These are phyloP conservation scores for Coremacera marginata DNA, from an alignment of 2,888 invertebrate genomes.

Conservation along the genomic window DNA sequence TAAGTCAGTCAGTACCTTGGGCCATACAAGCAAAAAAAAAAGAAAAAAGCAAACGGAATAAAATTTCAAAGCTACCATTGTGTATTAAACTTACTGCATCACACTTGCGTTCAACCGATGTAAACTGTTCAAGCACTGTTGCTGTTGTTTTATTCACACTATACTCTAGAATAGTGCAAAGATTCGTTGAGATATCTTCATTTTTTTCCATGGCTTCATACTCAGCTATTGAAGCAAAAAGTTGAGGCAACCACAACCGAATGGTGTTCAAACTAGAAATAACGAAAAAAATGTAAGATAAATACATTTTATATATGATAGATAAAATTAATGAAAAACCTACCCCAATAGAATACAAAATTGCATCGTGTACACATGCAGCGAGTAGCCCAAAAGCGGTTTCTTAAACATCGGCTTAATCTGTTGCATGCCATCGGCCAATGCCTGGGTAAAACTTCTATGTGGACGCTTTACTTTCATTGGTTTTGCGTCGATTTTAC, in stretches of 20 bases:
- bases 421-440: constrained; percentile 75
- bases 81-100: constrained; percentile 59
- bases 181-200: constrained; percentile 50
- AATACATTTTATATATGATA: background rate
- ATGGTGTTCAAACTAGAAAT: constrained; percentile 79
- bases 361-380: constrained; percentile 76
- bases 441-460: constrained; percentile 53
- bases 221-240: constrained; percentile 79
- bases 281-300: background rate
- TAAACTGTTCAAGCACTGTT: constrained; percentile 36
- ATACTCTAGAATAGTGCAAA: constrained; percentile 65
- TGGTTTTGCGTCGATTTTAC: constrained; percentile 39
- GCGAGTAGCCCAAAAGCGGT: constrained; percentile 74
- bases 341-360: constrained; percentile 78
- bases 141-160: constrained; percentile 63
- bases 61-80: background rate
- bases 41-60: background rate
- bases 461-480: constrained; percentile 34
- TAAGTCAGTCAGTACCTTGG: background rate
- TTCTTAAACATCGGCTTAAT: constrained; percentile 76
- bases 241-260: constrained; percentile 88
- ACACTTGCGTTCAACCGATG: constrained; percentile 53
- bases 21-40: no score
- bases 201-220: constrained; percentile 65
- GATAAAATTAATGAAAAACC: constrained; percentile 46